Conservation (phyloP, 2,888 invertebrate species). For the Gymnoscelis rufifasciata region DNA sequence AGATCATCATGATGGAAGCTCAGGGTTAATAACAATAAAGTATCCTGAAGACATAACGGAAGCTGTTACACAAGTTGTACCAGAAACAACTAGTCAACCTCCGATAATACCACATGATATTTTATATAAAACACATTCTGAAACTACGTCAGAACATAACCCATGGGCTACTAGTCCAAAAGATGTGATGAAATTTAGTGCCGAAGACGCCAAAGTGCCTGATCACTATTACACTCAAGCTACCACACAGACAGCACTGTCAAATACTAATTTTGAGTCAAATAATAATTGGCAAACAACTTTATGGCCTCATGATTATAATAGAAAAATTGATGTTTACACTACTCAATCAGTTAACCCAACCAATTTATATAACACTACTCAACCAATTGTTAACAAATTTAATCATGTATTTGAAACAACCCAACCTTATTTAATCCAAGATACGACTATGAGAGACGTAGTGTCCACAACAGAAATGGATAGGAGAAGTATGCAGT, state of each 20-base stretch:
- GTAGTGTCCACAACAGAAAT: conserved; percentile 21
- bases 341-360: not conserved
- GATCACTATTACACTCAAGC: conserved; percentile 44
- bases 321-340: conserved; percentile 1
- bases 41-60: conserved; percentile 31
- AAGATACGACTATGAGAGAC: conserved; percentile 31
- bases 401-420: conserved; percentile 1
- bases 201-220: conserved; percentile 65
- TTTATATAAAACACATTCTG: conserved; percentile 26
- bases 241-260: conserved; percentile 21
- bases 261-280: conserved; percentile 27
- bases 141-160: conserved; percentile 34
- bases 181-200: conserved; percentile 59
- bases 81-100: conserved; percentile 1
- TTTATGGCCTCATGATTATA: not conserved
- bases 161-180: conserved; percentile 44
- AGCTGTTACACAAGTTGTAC: not conserved
- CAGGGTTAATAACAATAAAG: conserved; percentile 52
- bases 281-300: conserved; percentile 15
- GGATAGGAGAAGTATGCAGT: conserved; percentile 28
- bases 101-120: not conserved
- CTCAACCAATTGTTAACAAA: conserved; percentile 14
- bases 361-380: conserved; percentile 7
- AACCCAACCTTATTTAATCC: conserved; percentile 19
- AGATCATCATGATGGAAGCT: conserved; percentile 65